These are phyloP conservation scores for Indri indri DNA, from an alignment of 2,113 vertebrate species.

Conservation along the genomic window DNA sequence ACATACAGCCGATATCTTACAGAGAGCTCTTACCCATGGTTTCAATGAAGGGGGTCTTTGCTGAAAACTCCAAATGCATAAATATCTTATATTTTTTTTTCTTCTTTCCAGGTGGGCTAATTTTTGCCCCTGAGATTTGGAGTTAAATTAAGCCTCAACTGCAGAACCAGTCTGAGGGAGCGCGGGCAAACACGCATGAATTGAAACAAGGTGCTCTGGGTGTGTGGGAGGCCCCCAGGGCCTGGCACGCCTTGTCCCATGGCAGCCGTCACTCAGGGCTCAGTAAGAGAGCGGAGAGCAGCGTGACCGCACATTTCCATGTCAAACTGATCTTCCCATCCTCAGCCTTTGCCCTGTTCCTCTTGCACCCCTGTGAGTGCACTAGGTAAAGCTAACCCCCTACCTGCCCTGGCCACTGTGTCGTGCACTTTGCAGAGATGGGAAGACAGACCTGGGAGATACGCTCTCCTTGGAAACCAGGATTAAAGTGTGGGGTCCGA, in stretches of 20 bases:
- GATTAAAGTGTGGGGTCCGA: background rate
- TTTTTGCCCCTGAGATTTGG: background rate
- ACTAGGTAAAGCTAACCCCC: background rate
- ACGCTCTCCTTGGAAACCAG: background rate
- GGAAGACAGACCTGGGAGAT: background rate
- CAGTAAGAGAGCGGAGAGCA: no score
- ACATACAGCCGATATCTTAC: rapidly evolving
- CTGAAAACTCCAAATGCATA: background rate
- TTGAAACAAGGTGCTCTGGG: background rate
- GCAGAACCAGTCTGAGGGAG: background rate
- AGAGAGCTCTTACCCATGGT: background rate
- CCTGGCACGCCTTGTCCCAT: rapidly evolving
- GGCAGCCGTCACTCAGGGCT: background rate
- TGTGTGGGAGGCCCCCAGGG: rapidly evolving
- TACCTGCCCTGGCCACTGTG: background rate
- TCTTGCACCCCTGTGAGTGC: background rate
- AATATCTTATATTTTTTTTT: background rate
- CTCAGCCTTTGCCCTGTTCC: no score
- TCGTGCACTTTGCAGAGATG: background rate
- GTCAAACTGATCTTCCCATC: background rate
- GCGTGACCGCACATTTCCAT: background rate
- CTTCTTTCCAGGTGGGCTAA: background rate
- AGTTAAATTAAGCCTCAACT: background rate
- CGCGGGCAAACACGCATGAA: rapidly evolving
- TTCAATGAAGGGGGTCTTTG: background rate